Conservation (phyloP, 92 coral and sea anemone species). For the Zoanthus sociatus region DNA sequence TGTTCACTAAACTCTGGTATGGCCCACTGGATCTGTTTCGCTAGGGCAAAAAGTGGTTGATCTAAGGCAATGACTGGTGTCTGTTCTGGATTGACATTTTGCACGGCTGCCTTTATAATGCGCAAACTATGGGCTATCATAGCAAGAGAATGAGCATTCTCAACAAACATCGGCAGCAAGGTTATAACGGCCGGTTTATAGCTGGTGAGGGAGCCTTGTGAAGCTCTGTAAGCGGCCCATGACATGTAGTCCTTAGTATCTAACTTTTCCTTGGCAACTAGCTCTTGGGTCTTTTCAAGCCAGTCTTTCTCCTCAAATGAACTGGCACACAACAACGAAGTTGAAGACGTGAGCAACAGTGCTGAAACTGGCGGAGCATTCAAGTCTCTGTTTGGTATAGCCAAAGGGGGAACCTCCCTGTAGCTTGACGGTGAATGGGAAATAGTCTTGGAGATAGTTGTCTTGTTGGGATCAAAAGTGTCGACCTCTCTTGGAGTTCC, state of each 20-base stretch:
- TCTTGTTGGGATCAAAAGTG: background rate
- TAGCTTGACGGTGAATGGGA: background rate
- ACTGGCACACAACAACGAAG: background rate
- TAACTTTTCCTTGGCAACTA: background rate
- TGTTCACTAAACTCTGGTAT: slow-evolving; percentile 15
- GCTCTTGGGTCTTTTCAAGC: background rate
- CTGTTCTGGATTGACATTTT: slow-evolving; percentile 42
- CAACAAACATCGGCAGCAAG: slow-evolving; percentile 48
- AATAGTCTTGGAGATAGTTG: background rate
- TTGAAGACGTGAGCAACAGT: background rate
- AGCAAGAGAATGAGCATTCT: slow-evolving; percentile 54
- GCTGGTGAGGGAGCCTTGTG: slow-evolving; percentile 14
- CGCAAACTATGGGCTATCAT: slow-evolving; percentile 42
- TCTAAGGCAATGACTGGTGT: slow-evolving; percentile 46
- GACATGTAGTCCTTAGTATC: slow-evolving; percentile 8
- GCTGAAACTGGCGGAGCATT: background rate
- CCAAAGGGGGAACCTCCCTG: background rate
- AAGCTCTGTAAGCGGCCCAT: slow-evolving; percentile 51
- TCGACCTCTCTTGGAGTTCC: background rate
- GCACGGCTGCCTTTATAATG: slow-evolving; percentile 39
- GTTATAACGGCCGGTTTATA: slow-evolving; percentile 31
- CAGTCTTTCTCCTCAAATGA: background rate
- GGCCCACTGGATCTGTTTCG: slow-evolving; percentile 58
- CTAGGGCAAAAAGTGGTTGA: background rate
- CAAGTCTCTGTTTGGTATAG: background rate